Evolutionary conservation across 2,888 invertebrate species (phyloP), one percentile per base, ranked within the genome.

Genomic region (Neoascia interrupta): DNA sequence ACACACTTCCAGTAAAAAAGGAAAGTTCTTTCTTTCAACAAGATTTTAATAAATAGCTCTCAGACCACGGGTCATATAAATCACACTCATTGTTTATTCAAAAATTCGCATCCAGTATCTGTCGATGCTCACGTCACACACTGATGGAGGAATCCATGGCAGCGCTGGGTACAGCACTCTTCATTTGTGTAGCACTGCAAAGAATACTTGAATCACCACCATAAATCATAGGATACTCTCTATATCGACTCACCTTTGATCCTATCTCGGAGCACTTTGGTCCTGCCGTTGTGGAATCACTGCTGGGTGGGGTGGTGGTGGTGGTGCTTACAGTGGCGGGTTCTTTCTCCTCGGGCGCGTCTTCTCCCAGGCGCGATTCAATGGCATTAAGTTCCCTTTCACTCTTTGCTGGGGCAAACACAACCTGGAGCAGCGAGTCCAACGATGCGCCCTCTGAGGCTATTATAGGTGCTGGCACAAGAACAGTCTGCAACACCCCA

Each of bases 41-140:
- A n/a, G n/a, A n/a, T n/a, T n/a, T n/a, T n/a, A n/a, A n/a, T n/a
- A n/a, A n/a, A n/a, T n/a, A n/a, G n/a, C n/a, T n/a, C n/a, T n/a
- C n/a, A n/a, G n/a, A n/a, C n/a, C n/a, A n/a, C n/a, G n/a, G n/a
- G n/a, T n/a, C n/a, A n/a, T n/a, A n/a, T n/a, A n/a, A n/a, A n/a
- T n/a, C n/a, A n/a, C n/a, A n/a, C n/a, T n/a, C n/a, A n/a, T n/a
- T n/a, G n/a, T n/a, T n/a, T n/a, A n/a, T n/a, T n/a, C n/a, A n/a
- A n/a, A n/a, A n/a, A n/a, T n/a, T n/a, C n/a, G n/a, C n/a, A n/a
- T n/a, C n/a, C n/a, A n/a, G n/a, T n/a, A n/a, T n/a, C n/a, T n/a
- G n/a, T n/a, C n/a, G n/a, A n/a, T n/a, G n/a, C n/a, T n/a, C n/a
- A 88, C 39, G 87, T 86, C 49, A 88, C 88, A 73, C 88, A 88